A percentile compares a stretch with the other conserved stretches of the same genome.
phyloP scores from a whole-genome alignment of 2,888 invertebrate species.

The Nasonia oneida region DNA sequence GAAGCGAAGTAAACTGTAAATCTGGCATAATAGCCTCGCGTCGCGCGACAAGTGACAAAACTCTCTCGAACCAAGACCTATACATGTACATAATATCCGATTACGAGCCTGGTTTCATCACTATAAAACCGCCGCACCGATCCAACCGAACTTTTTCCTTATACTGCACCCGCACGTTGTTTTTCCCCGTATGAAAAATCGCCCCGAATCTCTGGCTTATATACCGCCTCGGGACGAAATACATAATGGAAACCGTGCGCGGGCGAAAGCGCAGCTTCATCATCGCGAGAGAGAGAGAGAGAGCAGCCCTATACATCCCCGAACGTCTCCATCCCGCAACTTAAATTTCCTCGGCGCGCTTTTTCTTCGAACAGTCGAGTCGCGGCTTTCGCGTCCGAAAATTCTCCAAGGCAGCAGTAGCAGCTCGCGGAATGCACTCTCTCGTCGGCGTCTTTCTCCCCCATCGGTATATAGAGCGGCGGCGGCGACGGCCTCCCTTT shows the following conservation, averaged over 20 bases:
- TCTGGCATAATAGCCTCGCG: background rate
- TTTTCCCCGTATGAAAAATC: too few relatives aligned
- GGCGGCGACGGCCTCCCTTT: background rate
- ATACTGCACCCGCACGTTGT: too few relatives aligned
- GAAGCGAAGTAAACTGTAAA: background rate
- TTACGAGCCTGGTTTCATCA: too few relatives aligned
- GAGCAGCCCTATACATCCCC: background rate
- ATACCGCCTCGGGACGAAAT: too few relatives aligned
- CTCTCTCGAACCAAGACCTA: background rate
- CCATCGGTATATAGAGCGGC: background rate
- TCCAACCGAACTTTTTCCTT: too few relatives aligned
- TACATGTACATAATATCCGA: too few relatives aligned
- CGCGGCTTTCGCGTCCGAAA: constrained; percentile 17
- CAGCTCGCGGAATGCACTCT: constrained; percentile 16
- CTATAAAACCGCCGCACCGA: too few relatives aligned
- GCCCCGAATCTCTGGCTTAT: too few relatives aligned
- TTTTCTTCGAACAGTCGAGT: constrained; percentile 10
- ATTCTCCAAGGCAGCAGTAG: constrained; percentile 37
- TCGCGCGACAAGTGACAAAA: background rate
- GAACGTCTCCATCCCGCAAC: constrained; percentile 29
- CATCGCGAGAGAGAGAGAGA: background rate
- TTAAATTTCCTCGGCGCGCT: constrained; percentile 15
- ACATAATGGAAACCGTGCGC: too few relatives aligned
- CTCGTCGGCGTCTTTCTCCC: background rate
- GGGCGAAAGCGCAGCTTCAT: too few relatives aligned